Conservation (phyloP, 2,797 vertebrate species). For the Paguma larvata region DNA sequence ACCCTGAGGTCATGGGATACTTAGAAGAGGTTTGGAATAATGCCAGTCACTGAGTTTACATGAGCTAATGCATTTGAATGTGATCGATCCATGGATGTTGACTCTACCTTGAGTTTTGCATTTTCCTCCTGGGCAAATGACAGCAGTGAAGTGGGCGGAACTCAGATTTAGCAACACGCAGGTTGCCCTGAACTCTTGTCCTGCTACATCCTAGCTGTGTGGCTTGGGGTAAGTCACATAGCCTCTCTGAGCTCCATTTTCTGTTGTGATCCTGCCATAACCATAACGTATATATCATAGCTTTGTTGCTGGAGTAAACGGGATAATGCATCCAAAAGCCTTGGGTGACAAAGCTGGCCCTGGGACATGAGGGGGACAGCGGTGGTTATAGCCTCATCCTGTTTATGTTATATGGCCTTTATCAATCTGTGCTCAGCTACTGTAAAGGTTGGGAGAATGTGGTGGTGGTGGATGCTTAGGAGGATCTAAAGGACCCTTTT, state of each 20-base stretch:
- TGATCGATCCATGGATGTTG: not conserved
- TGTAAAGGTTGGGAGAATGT: not conserved
- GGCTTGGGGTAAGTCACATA: not conserved
- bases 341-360: not conserved
- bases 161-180: not conserved
- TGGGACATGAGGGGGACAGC: not conserved
- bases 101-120: not conserved
- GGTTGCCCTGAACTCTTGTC: not conserved
- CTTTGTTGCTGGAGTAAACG: not conserved
- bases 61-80: not conserved
- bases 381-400: rapidly evolving
- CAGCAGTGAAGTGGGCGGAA: not conserved
- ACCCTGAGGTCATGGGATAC: not conserved
- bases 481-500: not conserved
- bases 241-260: not conserved
- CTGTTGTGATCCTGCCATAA: not conserved
- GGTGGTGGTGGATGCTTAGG: not conserved
- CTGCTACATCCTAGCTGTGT: not conserved
- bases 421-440: not conserved
- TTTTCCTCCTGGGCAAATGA: not conserved
- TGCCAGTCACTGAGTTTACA: not conserved
- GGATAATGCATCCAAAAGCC: not conserved
- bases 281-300: not conserved
- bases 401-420: not conserved
- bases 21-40: not conserved